These are phyloP conservation scores for Propithecus deckenii DNA, from an alignment of 2,797 vertebrate species.

Conservation along the genomic window DNA sequence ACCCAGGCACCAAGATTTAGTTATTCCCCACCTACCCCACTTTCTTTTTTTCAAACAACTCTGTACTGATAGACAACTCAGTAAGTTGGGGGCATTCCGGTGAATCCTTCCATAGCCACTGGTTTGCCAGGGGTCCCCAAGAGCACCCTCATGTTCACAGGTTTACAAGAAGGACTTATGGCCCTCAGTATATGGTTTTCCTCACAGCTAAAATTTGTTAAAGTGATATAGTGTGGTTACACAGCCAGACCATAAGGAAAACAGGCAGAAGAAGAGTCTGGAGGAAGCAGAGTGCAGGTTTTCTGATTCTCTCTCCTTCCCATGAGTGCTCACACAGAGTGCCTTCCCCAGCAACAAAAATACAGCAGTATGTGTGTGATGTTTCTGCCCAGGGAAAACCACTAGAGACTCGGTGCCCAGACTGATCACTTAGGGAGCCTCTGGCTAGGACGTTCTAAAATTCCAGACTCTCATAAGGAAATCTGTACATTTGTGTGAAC, in stretches of 20 bases:
- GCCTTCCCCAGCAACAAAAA: background rate
- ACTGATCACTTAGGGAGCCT: background rate
- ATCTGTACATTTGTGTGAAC: background rate
- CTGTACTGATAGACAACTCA: background rate
- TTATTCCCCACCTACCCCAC: background rate
- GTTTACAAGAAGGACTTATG: background rate
- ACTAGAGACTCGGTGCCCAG: background rate
- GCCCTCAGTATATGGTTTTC: background rate
- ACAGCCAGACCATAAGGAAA: background rate
- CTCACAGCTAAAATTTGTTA: background rate
- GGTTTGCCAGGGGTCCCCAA: background rate
- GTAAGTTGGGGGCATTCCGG: background rate
- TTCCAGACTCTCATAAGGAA: background rate
- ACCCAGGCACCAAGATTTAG: background rate
- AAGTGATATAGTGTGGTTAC: background rate
- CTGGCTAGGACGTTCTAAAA: background rate
- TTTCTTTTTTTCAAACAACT: background rate
- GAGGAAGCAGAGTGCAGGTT: background rate
- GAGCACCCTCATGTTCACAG: background rate
- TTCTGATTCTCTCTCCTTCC: background rate
- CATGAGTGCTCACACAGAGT: background rate
- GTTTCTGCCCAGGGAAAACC: background rate
- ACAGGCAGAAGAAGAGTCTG: background rate
- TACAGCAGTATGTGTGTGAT: background rate
- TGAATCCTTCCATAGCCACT: background rate